Evolutionary conservation across 92 coral and sea anemone species (phyloP).

Genomic region (Nematostella vectensis): DNA sequence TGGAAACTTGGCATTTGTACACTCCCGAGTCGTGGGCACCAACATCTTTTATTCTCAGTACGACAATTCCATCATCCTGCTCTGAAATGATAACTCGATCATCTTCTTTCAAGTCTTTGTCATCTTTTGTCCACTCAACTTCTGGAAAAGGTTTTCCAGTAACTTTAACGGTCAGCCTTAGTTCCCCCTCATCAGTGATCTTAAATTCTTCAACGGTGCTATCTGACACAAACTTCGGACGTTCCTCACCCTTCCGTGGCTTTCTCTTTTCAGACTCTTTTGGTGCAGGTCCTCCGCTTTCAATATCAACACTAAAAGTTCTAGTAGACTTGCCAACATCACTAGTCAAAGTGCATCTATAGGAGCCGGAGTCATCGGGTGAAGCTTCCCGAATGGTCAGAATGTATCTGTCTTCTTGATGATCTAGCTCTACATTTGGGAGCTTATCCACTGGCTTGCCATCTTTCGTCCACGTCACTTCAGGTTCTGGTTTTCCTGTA

Average conservation of each 20-base stretch:
- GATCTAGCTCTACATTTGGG: conserved; percentile 40
- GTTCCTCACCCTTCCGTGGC: conserved; percentile 1
- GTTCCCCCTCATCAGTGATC: conserved; percentile 59
- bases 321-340: conserved; percentile 27
- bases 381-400: conserved; percentile 49
- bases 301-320: conserved; percentile 36
- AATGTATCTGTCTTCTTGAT: conserved; percentile 57
- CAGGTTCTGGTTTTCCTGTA: conserved; percentile 31
- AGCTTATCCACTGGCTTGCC: conserved; percentile 51
- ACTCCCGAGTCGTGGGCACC: conserved; percentile 60
- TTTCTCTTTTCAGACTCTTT: conserved; percentile 16
- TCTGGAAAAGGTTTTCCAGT: conserved; percentile 66
- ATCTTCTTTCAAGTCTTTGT: conserved; percentile 28
- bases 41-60: conserved; percentile 61
- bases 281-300: conserved; percentile 18
- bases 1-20: conserved; percentile 65
- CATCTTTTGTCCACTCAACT: conserved; percentile 76
- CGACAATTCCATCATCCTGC: conserved; percentile 47
- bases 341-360: conserved; percentile 57
- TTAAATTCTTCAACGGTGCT: conserved; percentile 20
- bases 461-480: conserved; percentile 43
- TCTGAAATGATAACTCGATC: conserved; percentile 38
- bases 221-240: background rate
- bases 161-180: conserved; percentile 55
- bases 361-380: conserved; percentile 72